Percentiles rank a stretch among this genome's conserved stretches.
These are phyloP conservation scores for Corythornis cristatus DNA, from an alignment of 2,113 vertebrate genomes.

Conservation along the genomic window DNA sequence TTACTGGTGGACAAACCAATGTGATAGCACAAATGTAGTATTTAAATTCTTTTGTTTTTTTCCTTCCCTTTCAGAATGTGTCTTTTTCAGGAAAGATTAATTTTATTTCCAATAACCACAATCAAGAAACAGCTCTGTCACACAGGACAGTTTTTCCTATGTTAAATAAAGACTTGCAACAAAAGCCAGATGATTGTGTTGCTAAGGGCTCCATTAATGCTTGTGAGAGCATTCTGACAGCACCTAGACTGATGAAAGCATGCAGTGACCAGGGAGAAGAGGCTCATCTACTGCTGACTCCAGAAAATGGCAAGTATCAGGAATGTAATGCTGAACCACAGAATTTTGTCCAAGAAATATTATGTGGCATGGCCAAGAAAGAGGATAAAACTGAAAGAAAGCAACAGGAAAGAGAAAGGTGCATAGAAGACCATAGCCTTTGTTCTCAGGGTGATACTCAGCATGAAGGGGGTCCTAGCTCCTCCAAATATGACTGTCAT, in stretches of 20 bases:
- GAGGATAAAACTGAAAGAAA: not conserved
- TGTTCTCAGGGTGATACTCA: not conserved
- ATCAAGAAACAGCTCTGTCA: not conserved
- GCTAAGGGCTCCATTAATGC: not conserved
- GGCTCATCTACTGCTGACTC: not conserved
- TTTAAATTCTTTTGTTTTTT: not conserved
- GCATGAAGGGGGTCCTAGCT: not conserved
- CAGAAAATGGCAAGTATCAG: not conserved
- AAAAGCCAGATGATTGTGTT: not conserved
- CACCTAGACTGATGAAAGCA: not conserved
- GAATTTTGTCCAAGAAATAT: not conserved
- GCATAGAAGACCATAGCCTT: not conserved
- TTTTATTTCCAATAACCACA: not conserved
- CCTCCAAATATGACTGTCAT: not conserved
- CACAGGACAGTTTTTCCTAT: not conserved
- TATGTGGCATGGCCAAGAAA: not conserved
- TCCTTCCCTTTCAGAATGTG: conserved; percentile 1
- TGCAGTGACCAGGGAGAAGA: not conserved
- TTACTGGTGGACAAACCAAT: not conserved
- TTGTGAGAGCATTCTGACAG: not conserved
- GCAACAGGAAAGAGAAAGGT: not conserved
- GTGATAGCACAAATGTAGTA: not conserved
- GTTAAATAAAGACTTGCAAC: not conserved
- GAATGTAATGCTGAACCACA: not conserved
- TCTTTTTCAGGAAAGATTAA: not conserved